These are phyloP conservation scores for Pachliopta kotzebuea DNA, from an alignment of 2,888 invertebrate genomes.

Conservation along the genomic window DNA sequence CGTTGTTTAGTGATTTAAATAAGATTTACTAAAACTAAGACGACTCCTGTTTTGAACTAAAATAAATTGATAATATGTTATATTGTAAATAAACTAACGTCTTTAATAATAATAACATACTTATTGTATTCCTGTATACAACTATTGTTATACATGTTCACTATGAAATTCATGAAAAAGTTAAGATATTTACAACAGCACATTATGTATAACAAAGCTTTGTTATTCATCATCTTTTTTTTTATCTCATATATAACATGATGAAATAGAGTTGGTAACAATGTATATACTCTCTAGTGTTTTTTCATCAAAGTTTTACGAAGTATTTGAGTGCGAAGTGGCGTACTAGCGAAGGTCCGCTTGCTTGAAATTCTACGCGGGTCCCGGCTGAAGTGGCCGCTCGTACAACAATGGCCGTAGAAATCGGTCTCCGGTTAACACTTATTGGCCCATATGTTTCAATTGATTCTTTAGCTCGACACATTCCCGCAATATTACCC, in stretches of 20 bases:
- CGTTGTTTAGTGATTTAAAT: no score
- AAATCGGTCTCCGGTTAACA: constrained; percentile 65
- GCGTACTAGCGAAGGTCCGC: constrained; percentile 36
- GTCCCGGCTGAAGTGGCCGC: constrained; percentile 55
- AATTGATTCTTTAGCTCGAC: constrained; percentile 55
- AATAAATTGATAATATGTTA: no score
- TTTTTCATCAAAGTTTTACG: constrained; percentile 19
- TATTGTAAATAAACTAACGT: no score
- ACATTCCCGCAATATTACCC: constrained; percentile 30
- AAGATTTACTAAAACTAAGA: no score
- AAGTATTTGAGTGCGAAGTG: constrained; percentile 11
- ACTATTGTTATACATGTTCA: no score
- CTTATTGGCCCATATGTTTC: constrained; percentile 69
- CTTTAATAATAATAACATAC: no score
- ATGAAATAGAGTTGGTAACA: not conserved
- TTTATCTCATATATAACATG: not conserved
- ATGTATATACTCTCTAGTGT: not conserved
- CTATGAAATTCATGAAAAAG: no score
- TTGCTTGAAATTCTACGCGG: constrained; percentile 60
- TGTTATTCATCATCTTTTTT: no score
- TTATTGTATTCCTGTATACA: no score
- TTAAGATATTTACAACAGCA: no score
- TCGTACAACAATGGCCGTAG: constrained; percentile 58
- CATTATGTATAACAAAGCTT: no score
- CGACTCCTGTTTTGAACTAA: no score